A percentile compares a stretch with the other conserved stretches of the same genome.
These are phyloP conservation scores for Dendropsophus ebraccatus DNA, from an alignment of 2,113 vertebrate genomes.

Conservation along the genomic window DNA sequence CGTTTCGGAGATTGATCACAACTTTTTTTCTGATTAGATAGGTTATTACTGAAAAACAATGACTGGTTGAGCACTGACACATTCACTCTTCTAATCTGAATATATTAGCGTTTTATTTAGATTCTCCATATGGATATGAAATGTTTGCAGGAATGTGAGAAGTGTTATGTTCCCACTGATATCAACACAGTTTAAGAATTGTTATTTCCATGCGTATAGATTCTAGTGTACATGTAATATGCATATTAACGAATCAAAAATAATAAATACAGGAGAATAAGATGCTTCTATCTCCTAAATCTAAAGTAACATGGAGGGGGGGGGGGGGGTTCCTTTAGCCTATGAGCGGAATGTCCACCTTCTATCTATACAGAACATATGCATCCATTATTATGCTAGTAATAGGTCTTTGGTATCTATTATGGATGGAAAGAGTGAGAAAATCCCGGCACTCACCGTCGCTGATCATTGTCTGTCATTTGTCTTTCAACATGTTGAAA, in stretches of 20 bases:
- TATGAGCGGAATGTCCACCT: background rate
- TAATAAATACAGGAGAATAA: background rate
- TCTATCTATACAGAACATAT: too few relatives aligned
- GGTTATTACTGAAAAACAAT: background rate
- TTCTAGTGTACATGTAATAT: background rate
- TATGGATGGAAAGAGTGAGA: too few relatives aligned
- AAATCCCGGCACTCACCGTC: too few relatives aligned
- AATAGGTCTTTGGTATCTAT: too few relatives aligned
- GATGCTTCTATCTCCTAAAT: background rate
- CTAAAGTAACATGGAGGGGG: background rate
- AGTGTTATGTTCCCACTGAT: background rate
- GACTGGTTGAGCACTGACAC: background rate
- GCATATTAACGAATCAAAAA: background rate
- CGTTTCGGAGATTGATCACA: too few relatives aligned
- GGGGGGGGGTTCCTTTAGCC: background rate
- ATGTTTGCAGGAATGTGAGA: background rate
- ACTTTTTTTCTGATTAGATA: too few relatives aligned
- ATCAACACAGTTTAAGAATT: background rate
- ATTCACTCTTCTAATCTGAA: too few relatives aligned
- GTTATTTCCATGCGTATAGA: background rate
- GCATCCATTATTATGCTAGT: too few relatives aligned
- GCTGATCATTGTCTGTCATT: too few relatives aligned
- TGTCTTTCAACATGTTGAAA: too few relatives aligned
- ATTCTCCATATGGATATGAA: background rate
- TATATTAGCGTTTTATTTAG: background rate